These are phyloP conservation scores for Aplysina aerophoba DNA, from an alignment of 37 sponge, comb jelly and placozoan genomes.

Conservation along the genomic window DNA sequence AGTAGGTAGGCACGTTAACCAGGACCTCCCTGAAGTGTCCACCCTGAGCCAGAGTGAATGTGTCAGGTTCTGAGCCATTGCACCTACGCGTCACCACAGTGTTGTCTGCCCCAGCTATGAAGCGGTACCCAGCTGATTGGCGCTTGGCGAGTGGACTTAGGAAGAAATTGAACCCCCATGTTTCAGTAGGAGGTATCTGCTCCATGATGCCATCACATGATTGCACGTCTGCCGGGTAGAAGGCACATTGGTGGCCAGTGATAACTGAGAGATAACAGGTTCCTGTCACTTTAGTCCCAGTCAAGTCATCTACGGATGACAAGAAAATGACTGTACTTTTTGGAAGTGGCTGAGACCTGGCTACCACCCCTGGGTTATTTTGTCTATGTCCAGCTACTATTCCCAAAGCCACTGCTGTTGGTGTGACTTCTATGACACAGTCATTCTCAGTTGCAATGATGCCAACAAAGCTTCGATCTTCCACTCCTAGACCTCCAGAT, in stretches of 20 bases:
- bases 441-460: conserved; percentile 38
- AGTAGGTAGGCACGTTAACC: background rate
- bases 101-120: background rate
- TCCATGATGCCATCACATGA: conserved; percentile 47
- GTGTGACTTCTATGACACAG: too few relatives aligned
- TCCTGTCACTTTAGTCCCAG: conserved; percentile 27
- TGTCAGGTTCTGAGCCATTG: too few relatives aligned
- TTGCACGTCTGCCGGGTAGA: conserved; percentile 22
- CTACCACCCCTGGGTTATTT: too few relatives aligned
- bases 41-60: too few relatives aligned
- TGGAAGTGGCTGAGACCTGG: too few relatives aligned
- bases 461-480: background rate
- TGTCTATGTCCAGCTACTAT: too few relatives aligned
- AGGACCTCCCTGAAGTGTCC: background rate
- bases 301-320: background rate
- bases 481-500: background rate
- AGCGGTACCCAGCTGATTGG: background rate
- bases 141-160: background rate
- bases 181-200: conserved; percentile 31
- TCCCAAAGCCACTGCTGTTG: too few relatives aligned
- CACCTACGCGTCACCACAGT: background rate
- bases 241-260: conserved; percentile 57
- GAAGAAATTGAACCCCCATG: conserved; percentile 8
- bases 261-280: conserved; percentile 39
- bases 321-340: too few relatives aligned